Evolutionary conservation across 2,113 vertebrate species (phyloP), one percentile per base, ranked within the genome.

Genomic region (Leucopsar rothschildi): DNA sequence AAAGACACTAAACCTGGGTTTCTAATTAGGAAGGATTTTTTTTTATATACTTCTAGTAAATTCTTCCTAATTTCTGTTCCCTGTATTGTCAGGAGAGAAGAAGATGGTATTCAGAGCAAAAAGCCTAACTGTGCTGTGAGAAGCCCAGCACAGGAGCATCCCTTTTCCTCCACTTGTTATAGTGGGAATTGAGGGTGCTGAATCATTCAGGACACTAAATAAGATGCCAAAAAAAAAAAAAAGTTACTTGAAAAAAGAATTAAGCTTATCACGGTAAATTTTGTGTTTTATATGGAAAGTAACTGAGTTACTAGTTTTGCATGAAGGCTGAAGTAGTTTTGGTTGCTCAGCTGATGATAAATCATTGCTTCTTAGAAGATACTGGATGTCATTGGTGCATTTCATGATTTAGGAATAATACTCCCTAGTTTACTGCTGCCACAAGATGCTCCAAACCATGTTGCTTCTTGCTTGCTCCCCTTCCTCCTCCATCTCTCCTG

Each of bases 81-180:
- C 15, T 53, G 2, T 45, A 3, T 44, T 3, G 0, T 45, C 59
- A 73, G 17, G 37, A 76, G 22, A 72, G 16, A 16, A 71, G 2
- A 4, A 81, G 39, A 15, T 6, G 27, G 3, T 61, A 6, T 49
- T 81, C 50, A 72, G n/a, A 89, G 13, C 15, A 84, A 29, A 35
- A 85, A 52, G 3, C 9, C 33, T 77, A 35, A 63, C 12, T 42
- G 25, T 70, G 22, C 29, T 39, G 22, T 42, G 50, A 80, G 25
- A 66, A 80, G 49, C 17, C 19, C 8, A 12, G 12, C 0, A 0
- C 23, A 47, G 39, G 8, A 83, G 6, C 1, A 0, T 8, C 10
- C 10, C 9, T 39, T 68, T 69, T 65, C 15, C 18, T 81, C 18
- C 0, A 0, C 5, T 55, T 11, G 0, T 57, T 83, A 9, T n/a